phyloP scores from a whole-genome alignment of 2,113 vertebrate species.

The Narcine bancroftii region DNA sequence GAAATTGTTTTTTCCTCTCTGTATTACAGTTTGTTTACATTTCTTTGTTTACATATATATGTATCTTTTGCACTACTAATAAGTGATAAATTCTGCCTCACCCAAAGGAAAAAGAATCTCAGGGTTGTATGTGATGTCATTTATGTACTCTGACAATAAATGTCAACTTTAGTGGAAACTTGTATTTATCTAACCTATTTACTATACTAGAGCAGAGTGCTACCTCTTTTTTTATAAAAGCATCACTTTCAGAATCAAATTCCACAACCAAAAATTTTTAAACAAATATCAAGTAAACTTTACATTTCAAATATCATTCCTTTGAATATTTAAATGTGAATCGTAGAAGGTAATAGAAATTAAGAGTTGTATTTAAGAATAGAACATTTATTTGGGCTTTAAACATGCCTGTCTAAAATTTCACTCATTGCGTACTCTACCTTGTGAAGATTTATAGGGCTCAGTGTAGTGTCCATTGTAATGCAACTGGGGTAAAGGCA shows the following conservation, averaged over 20 bases:
- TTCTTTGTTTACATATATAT: too few relatives aligned
- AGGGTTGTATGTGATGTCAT: too few relatives aligned
- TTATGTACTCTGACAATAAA: too few relatives aligned
- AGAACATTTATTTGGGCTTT: background rate
- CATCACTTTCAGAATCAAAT: background rate
- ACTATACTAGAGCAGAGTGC: background rate
- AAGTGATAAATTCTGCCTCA: too few relatives aligned
- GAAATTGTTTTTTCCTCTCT: too few relatives aligned
- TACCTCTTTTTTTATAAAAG: background rate
- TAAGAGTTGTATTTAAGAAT: background rate
- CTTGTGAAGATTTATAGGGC: slow-evolving; percentile 87
- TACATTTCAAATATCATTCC: background rate
- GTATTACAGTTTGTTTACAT: too few relatives aligned
- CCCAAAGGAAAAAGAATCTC: too few relatives aligned
- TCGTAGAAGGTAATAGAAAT: background rate
- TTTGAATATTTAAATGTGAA: background rate
- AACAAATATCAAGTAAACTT: background rate
- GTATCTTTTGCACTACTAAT: too few relatives aligned
- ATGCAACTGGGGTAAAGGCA: slow-evolving; percentile 81
- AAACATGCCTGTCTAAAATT: background rate
- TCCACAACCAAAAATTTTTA: background rate
- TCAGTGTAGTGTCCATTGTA: slow-evolving; percentile 90
- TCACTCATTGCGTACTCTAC: slow-evolving; percentile 52
- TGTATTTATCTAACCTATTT: background rate
- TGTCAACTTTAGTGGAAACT: too few relatives aligned